Conservation (phyloP, 2,113 vertebrate species). For the Aldabrachelys gigantea region DNA sequence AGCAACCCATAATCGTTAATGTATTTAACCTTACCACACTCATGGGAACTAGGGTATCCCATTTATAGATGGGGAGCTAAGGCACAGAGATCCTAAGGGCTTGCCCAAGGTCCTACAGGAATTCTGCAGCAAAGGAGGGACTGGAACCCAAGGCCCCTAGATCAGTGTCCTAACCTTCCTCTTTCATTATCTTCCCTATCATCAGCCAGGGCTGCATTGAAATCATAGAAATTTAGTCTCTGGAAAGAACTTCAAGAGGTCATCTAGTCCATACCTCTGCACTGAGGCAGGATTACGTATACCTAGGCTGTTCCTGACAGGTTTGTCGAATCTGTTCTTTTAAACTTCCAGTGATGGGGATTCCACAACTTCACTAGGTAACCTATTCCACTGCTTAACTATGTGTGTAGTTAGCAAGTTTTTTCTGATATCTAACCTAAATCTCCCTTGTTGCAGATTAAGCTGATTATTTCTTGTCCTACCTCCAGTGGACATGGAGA, state of each 20-base stretch:
- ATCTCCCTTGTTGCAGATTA: too few species aligned
- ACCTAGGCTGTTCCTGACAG: neutral
- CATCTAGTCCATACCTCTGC: neutral
- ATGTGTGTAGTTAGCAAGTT: too few species aligned
- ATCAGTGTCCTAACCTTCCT: neutral
- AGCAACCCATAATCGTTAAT: rapidly evolving
- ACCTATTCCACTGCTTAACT: neutral
- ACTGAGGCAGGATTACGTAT: neutral
- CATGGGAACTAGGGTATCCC: neutral
- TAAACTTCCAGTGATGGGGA: neutral
- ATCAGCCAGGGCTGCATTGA: neutral
- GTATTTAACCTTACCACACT: rapidly evolving
- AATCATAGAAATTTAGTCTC: neutral
- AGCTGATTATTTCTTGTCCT: too few species aligned
- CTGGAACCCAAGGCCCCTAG: neutral
- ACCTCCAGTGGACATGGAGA: too few species aligned
- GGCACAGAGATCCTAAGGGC: neutral
- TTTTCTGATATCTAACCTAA: too few species aligned
- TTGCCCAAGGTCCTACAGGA: neutral
- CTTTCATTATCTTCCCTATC: neutral
- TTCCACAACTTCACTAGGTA: neutral
- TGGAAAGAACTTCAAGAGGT: neutral
- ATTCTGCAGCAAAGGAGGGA: neutral
- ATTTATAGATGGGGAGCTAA: rapidly evolving
- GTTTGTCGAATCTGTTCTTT: neutral